Evolutionary conservation across 2,888 invertebrate genomes (phyloP), one percentile per base, ranked within the genome.

Genomic region (Piscicola geometra): DNA sequence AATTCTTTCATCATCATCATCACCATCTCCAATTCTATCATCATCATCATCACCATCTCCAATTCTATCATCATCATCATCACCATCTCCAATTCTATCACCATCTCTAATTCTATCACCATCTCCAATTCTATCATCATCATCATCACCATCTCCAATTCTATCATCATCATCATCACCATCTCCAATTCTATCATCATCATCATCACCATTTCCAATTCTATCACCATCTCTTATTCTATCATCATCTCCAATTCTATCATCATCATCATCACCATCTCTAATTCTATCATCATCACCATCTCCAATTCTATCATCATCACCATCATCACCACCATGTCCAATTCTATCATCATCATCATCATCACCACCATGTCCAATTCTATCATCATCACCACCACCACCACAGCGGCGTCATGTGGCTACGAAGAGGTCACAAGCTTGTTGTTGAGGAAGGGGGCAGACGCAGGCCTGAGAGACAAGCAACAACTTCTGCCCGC

Each of bases 351-450:
- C 64, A 30, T 64, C 64, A 28, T 64, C n/a, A 12, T 64, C 30
- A 5, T 64, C 30, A 5, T 28, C 21, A 3, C 9, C 21, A 5
- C 9, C 9, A 12, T 64, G 3, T 64, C 21, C n/a, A 3, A 12
- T 64, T 28, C 21, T 64, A 5, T 64, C 30, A 64, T 28, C 64
- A 64, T 41, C 41, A 41, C 15, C 41, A 41, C 41, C 41, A 41
- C 41, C 41, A 41, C 41, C 2, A 50, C 73, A 73, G 73, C 73
- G 15, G 33, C 33, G 18, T 73, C 64, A 21, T 73, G 73, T 32
- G 41, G 41, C n/a, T 36, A 73, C 36, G 33, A 33, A 1, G 73
- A 73, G 1, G 35, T 73, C 21, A 52, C 32, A 18, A 47, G 52
- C 15, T 50, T 35, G 12, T 35, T 73, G 21, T 1, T 73, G 18